Evolutionary conservation across 2,888 invertebrate species (phyloP), one percentile per base, ranked within the genome.

Genomic region (Xestobium rufovillosum): DNA sequence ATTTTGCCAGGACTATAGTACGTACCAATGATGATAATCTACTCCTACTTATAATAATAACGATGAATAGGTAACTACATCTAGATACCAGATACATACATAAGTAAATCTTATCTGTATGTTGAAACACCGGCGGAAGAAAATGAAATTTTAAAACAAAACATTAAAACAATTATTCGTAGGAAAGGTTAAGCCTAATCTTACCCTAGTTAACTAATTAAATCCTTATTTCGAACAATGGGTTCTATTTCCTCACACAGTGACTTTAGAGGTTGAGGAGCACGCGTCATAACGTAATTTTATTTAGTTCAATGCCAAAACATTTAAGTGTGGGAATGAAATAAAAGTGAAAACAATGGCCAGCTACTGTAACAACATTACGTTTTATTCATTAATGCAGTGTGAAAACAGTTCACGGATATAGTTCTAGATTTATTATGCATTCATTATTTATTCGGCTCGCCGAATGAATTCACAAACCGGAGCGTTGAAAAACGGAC

Each of bases 251-350:
- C 51, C 48, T 53, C 54, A 55, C 47, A 52, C n/a, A n/a, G n/a
- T n/a, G n/a, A 51, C 26, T 33, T 31, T 52, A 49, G 44, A 39
- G 44, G 45, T 47, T 52, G 49, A 52, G 44, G 50, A 44, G 49
- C 51, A 51, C 51, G 51, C 50, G 51, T 47, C 47, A 43, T 48
- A 52, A 52, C 55, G 56, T 54, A 55, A 56, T 51, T 52, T 48
- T 56, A 61, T 62, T 58, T 56, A 56, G 61, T 58, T 61, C 63
- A 63, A 61, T 63, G 63, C 60, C 63, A 58, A 50, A 47, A 50
- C 49, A 47, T 42, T 45, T 59, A 55, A 59, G 59, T 61, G 58
- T 60, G 61, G 57, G 61, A 61, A 59, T 52, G 46, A 47, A 52
- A 54, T 55, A 59, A 60, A 59, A 60, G 59, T 56, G 56, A 59